Evolutionary conservation across 1,140 invertebrate species (phyloP).

Genomic region (Brachionus rubens): DNA sequence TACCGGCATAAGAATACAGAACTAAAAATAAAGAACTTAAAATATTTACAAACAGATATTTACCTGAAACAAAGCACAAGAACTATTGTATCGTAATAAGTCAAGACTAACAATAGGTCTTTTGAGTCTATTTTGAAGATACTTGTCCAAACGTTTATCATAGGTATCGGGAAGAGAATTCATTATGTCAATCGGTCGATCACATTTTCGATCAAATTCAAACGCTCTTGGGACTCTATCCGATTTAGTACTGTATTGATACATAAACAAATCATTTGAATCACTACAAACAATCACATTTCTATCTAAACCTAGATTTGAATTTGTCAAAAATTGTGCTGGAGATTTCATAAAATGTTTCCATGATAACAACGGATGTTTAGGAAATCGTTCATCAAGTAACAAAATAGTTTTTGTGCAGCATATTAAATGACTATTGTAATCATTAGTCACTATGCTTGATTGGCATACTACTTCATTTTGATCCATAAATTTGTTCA

Average conservation of each 20-base stretch:
- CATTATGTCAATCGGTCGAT: conserved; percentile 4
- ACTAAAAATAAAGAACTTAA: no score
- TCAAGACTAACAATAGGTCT: conserved; percentile 9
- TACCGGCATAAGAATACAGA: no score
- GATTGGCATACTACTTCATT: neutral
- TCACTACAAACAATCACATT: conserved; percentile 22
- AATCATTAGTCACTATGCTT: neutral
- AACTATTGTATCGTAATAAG: neutral
- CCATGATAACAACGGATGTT: conserved; percentile 30
- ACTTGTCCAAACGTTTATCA: neutral
- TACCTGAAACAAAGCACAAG: neutral
- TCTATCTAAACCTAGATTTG: neutral
- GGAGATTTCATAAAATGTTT: conserved; percentile 15
- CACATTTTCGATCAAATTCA: conserved; percentile 16
- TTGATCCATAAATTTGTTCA: neutral
- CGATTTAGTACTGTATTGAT: neutral
- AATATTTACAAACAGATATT: neutral
- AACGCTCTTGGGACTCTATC: neutral
- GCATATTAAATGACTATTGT: neutral
- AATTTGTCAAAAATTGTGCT: neutral
- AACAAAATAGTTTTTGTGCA: conserved; percentile 26
- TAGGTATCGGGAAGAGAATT: neutral
- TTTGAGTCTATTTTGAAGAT: conserved; percentile 20
- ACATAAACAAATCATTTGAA: neutral
- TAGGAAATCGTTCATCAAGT: conserved; percentile 29